Evolutionary conservation across 2,113 vertebrate genomes (phyloP).

Genomic region (Corythornis cristatus): DNA sequence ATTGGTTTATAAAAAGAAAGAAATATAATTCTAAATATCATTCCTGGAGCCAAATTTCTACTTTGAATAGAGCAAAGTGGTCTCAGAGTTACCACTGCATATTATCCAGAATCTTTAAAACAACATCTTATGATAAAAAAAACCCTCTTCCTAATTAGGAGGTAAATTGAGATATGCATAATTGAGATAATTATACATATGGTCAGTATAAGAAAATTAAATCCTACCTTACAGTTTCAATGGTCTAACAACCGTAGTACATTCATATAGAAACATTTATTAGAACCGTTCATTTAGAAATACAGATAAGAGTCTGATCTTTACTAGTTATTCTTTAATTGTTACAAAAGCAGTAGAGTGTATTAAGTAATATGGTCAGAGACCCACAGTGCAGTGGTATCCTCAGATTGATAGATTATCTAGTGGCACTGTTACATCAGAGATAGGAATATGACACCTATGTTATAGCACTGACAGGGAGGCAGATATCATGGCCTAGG

Average conservation of each 20-base stretch:
- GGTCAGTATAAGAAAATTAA: rapidly evolving
- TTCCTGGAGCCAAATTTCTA: not conserved
- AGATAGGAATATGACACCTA: rapidly evolving
- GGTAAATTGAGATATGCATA: not conserved
- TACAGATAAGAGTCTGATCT: not conserved
- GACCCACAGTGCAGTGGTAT: not conserved
- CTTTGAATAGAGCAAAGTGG: not conserved
- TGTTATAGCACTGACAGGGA: too few species aligned
- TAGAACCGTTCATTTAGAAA: not conserved
- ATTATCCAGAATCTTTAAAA: not conserved
- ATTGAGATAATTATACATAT: not conserved
- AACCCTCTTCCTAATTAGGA: not conserved
- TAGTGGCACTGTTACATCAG: not conserved
- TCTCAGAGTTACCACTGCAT: not conserved
- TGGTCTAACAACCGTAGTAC: not conserved
- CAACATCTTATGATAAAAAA: not conserved
- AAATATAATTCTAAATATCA: not conserved
- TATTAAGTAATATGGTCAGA: not conserved
- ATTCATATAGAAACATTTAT: not conserved
- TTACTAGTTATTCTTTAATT: not conserved
- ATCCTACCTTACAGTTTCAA: not conserved
- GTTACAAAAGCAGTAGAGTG: rapidly evolving
- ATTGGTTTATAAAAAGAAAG: not conserved
- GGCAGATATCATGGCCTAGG: too few species aligned
- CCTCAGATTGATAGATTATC: not conserved